Evolutionary conservation across 2,113 vertebrate genomes (phyloP).

Genomic region (Emydura subglobosa): DNA sequence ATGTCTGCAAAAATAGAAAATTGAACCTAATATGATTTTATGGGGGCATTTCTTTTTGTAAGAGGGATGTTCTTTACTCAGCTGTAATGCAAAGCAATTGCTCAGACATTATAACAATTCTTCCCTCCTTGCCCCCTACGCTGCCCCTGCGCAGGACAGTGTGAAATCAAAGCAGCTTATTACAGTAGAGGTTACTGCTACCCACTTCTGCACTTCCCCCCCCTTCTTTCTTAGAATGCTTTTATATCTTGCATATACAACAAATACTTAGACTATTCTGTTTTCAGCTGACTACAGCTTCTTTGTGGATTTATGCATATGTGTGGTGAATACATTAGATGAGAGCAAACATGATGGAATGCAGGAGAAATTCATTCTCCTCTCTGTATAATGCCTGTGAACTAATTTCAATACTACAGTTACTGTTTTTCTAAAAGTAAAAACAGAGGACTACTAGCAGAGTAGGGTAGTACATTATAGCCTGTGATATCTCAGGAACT

Average conservation of each 20-base stretch:
- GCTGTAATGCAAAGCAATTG: not conserved
- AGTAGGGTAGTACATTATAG: not conserved
- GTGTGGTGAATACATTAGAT: constrained; percentile 57
- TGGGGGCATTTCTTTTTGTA: not conserved
- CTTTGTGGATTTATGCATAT: constrained; percentile 69
- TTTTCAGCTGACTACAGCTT: constrained; percentile 67
- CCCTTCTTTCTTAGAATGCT: constrained; percentile 12
- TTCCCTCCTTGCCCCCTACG: not conserved
- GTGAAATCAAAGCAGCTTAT: constrained; percentile 7
- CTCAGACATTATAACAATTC: not conserved
- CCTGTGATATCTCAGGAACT: not conserved
- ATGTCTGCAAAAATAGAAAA: not conserved
- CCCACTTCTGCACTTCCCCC: not conserved
- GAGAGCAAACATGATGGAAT: constrained; percentile 47
- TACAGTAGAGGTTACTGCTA: not conserved
- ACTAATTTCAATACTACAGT: constrained; percentile 5
- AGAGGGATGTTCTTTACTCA: not conserved
- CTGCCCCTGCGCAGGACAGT: not conserved
- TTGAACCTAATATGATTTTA: not conserved
- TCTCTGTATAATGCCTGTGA: constrained; percentile 23
- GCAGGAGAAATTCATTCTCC: constrained; percentile 42
- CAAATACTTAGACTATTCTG: constrained; percentile 55
- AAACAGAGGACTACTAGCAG: not conserved
- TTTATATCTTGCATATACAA: constrained; percentile 32
- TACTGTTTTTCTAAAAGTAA: constrained; percentile 42